A percentile compares a stretch with the other conserved stretches of the same genome.
Evolutionary conservation across 1,140 invertebrate genomes (phyloP).

Genomic region (Neodiprion lecontei): DNA sequence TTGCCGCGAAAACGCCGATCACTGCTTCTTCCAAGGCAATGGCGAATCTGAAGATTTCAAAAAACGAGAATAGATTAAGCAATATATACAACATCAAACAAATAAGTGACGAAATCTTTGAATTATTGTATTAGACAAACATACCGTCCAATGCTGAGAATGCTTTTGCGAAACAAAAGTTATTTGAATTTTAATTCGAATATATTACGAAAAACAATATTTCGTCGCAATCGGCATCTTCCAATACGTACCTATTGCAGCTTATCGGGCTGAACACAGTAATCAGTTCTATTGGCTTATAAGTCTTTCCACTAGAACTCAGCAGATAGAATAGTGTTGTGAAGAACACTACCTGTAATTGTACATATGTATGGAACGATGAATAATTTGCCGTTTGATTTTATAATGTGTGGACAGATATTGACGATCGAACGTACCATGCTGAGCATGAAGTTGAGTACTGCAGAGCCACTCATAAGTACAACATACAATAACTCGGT

Average conservation of each 20-base stretch:
- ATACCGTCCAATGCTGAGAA: slow-evolving; percentile 9
- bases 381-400: slow-evolving; percentile 22
- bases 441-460: slow-evolving; percentile 92
- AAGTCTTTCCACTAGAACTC: slow-evolving; percentile 85
- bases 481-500: slow-evolving; percentile 87
- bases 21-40: slow-evolving; percentile 77
- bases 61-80: slow-evolving; percentile 5
- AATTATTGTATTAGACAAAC: not conserved
- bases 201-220: slow-evolving; percentile 19
- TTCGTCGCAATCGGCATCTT: not conserved
- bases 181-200: slow-evolving; percentile 11
- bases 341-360: slow-evolving; percentile 88
- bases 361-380: slow-evolving; percentile 31
- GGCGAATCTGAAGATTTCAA: slow-evolving; percentile 67
- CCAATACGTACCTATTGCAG: slow-evolving; percentile 56
- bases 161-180: slow-evolving; percentile 11
- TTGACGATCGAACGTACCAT: slow-evolving; percentile 70
- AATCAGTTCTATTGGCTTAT: slow-evolving; percentile 90
- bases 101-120: not conserved
- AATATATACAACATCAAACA: not conserved
- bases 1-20: slow-evolving; percentile 88
- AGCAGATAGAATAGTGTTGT: slow-evolving; percentile 96
- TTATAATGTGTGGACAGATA: not conserved
- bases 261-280: slow-evolving; percentile 73
- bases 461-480: slow-evolving; percentile 90